Conservation (phyloP, 2,888 invertebrate genomes). For the Pyrochroa serraticornis region DNA sequence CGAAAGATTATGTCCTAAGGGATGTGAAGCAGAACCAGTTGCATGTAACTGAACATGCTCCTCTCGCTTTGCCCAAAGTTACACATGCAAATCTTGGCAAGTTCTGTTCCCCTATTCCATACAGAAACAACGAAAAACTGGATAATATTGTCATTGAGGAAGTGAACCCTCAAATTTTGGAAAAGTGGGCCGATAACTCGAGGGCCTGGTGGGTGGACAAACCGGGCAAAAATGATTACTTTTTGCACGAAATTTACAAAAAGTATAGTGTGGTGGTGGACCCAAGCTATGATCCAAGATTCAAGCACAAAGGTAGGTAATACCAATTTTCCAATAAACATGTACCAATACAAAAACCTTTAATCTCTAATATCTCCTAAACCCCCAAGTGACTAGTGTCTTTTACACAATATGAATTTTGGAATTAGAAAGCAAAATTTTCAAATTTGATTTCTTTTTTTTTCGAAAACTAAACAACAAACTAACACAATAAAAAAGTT, state of each 20-base stretch:
- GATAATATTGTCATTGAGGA: constrained; percentile 43
- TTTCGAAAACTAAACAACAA: too few species aligned
- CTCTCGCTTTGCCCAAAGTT: constrained; percentile 57
- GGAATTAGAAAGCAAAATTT: too few species aligned
- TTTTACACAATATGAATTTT: too few species aligned
- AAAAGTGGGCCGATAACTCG: constrained; percentile 59
- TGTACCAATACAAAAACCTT: not conserved
- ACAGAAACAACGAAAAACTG: constrained; percentile 56
- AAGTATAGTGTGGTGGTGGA: constrained; percentile 51
- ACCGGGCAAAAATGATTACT: constrained; percentile 63
- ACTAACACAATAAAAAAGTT: too few species aligned
- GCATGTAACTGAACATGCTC: constrained; percentile 58
- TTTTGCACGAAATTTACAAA: constrained; percentile 60
- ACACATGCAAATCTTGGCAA: constrained; percentile 61
- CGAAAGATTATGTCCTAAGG: constrained; percentile 51
- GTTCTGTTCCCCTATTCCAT: constrained; percentile 60
- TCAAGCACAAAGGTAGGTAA: constrained; percentile 46
- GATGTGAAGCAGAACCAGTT: constrained; percentile 42
- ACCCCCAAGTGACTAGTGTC: too few species aligned
- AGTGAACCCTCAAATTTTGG: constrained; percentile 48
- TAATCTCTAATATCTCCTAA: not conserved
- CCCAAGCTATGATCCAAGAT: constrained; percentile 45
- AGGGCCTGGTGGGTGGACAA: constrained; percentile 64
- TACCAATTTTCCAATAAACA: too few species aligned
- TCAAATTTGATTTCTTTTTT: too few species aligned